phyloP scores from a whole-genome alignment of 2,113 vertebrate species.

The Recurvirostra avosetta region DNA sequence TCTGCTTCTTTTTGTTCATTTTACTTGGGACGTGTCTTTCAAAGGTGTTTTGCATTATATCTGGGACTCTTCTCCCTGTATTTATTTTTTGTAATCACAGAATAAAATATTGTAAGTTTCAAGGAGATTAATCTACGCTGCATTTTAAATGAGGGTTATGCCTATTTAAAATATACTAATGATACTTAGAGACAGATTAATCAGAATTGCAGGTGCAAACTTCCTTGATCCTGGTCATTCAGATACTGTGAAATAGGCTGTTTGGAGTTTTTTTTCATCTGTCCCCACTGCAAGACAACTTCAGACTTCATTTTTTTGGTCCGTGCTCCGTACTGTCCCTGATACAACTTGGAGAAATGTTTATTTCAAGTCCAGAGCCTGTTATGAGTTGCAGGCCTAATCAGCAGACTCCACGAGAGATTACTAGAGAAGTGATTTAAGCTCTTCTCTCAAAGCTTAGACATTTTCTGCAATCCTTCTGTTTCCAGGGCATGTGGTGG shows the following conservation, averaged over 20 bases:
- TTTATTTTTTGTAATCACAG: background rate
- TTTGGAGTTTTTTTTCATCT: background rate
- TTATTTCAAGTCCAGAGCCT: background rate
- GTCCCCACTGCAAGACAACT: background rate
- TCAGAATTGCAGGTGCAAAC: background rate
- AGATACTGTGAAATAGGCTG: background rate
- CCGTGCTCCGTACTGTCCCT: background rate
- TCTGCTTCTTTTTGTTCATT: background rate
- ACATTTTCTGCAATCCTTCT: background rate
- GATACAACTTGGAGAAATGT: background rate
- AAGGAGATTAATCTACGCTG: background rate
- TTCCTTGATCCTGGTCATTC: background rate
- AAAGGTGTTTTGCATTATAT: background rate
- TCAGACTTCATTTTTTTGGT: background rate
- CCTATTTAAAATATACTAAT: background rate
- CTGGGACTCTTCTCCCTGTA: background rate
- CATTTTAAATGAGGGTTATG: background rate
- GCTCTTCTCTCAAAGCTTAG: background rate
- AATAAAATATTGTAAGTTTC: background rate
- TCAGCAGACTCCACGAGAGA: background rate
- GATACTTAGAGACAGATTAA: background rate
- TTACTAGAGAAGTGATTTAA: background rate
- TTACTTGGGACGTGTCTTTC: background rate
- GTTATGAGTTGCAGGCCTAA: background rate
- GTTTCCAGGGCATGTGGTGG: background rate